phyloP scores from a whole-genome alignment of 2,113 vertebrate species.

The Mixornis gularis region DNA sequence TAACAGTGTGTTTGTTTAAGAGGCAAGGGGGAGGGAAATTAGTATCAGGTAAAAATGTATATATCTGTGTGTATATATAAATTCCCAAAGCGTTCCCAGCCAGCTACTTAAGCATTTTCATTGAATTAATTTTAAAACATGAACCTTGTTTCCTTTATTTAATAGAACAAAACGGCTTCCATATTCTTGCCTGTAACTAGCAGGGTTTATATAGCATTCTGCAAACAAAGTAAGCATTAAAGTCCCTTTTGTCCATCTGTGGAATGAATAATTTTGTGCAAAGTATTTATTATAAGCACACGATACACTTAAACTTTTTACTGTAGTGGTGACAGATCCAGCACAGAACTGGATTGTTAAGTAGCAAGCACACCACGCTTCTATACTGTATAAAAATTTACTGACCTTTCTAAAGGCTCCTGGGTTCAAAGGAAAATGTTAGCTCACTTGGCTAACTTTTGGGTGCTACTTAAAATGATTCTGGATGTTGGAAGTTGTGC shows the following conservation, averaged over 20 bases:
- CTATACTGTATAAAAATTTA: slow-evolving; percentile 51
- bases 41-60: slow-evolving; percentile 48
- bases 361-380: slow-evolving; percentile 35
- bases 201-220: slow-evolving; percentile 57
- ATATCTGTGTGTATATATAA: slow-evolving; percentile 38
- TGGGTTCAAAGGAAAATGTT: slow-evolving; percentile 67
- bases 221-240: slow-evolving; percentile 69
- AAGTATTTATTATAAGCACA: slow-evolving; percentile 74
- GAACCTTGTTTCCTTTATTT: slow-evolving; percentile 75
- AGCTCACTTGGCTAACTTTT: slow-evolving; percentile 49
- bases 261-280: slow-evolving; percentile 73
- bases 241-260: slow-evolving; percentile 63
- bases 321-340: slow-evolving; percentile 75
- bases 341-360: slow-evolving; percentile 72
- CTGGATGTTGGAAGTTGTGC: neutral
- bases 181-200: slow-evolving; percentile 66
- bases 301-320: slow-evolving; percentile 70
- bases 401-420: slow-evolving; percentile 47
- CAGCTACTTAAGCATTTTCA: slow-evolving; percentile 73
- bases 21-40: slow-evolving; percentile 17
- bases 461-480: neutral
- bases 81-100: slow-evolving; percentile 62
- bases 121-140: slow-evolving; percentile 76
- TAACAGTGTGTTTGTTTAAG: slow-evolving; percentile 63
- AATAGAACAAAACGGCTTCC: slow-evolving; percentile 73